These are phyloP conservation scores for Rattus rattus DNA, from an alignment of 2,113 vertebrate genomes.

Conservation along the genomic window DNA sequence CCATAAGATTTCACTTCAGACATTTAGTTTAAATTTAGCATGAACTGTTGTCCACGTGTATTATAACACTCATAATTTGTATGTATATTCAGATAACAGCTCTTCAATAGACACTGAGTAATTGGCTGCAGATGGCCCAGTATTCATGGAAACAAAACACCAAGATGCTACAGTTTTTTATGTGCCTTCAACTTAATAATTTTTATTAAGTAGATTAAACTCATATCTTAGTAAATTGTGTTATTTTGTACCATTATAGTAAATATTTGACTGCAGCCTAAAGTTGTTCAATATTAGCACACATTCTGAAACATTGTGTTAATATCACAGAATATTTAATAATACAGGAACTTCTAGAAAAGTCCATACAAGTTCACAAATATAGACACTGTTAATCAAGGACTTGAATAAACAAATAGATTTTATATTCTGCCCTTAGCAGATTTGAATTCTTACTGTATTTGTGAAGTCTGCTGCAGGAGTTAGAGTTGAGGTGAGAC, in stretches of 20 bases:
- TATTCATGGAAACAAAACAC: not conserved
- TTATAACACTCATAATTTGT: not conserved
- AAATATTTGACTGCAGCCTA: conserved; percentile 4
- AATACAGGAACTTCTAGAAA: conserved; percentile 37
- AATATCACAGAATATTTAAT: conserved; percentile 53
- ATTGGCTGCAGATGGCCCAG: not conserved
- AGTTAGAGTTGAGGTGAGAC: conserved; percentile 17
- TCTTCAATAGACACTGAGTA: not conserved
- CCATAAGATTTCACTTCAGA: not conserved
- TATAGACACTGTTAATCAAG: conserved; percentile 58
- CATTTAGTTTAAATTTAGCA: not conserved
- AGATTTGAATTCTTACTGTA: conserved; percentile 50
- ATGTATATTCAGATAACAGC: not conserved
- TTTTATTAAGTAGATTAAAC: conserved; percentile 50
- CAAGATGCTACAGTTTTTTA: not conserved
- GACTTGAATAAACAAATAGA: conserved; percentile 52
- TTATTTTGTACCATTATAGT: conserved; percentile 15
- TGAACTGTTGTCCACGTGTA: not conserved
- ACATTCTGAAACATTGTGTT: conserved; percentile 16
- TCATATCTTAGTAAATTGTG: conserved; percentile 22
- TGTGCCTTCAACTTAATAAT: not conserved
- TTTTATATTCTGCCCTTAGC: conserved; percentile 59
- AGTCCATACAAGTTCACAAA: conserved; percentile 59
- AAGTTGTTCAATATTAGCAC: conserved; percentile 28
- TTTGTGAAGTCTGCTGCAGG: conserved; percentile 9